Base-by-base conservation (phyloP, 2,888 invertebrate genomes). In the Apoda limacodes region DNA sequence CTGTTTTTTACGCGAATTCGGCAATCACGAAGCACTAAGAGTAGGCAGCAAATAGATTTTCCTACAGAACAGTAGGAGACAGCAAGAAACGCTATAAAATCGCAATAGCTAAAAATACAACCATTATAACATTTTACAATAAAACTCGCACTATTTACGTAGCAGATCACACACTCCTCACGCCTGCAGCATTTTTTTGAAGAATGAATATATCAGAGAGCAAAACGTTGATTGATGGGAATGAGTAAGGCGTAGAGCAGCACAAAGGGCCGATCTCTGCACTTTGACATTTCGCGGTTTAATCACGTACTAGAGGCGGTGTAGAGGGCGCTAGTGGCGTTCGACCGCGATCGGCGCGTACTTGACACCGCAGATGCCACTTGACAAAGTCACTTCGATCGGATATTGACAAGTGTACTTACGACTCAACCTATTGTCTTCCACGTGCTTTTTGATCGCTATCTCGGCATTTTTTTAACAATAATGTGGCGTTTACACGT, bases 221-320 rank as follows among this genome's bases (percentile, higher is more conserved):
- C 39, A 44, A 43, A 64, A 53, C 70, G 60, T 56, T 68, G 71
- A 70, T 56, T 60, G 72, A 72, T 61, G 53, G 33, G 44, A 39
- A 42, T 40, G 42, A 46, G 37, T 19, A 46, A 43, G 50, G 48
- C 45, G 40, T 35, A 35, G 29, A 43, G 40, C 43, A 45, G 40
- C 38, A 65, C 67, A 70, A 72, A 69, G 63, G 61, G 54, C 64
- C 67, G 72, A 78, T 72, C 76, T 74, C 70, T 80, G 76, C 78
- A 71, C 81, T 80, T 66, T 81, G 81, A 80, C 81, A 78, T 80
- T 70, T 74, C 61, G 64, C 69, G 70, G 65, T 75, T 69, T 76
- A 74, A 78, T 81, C 80, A 80, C 78, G 80, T 75, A 67, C 69
- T 68, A 66, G 58, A 56, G 39, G 46, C 42, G 46, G 40, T 46